Evolutionary conservation across 2,797 vertebrate species (phyloP).

Genomic region (Pangasius macronema): DNA sequence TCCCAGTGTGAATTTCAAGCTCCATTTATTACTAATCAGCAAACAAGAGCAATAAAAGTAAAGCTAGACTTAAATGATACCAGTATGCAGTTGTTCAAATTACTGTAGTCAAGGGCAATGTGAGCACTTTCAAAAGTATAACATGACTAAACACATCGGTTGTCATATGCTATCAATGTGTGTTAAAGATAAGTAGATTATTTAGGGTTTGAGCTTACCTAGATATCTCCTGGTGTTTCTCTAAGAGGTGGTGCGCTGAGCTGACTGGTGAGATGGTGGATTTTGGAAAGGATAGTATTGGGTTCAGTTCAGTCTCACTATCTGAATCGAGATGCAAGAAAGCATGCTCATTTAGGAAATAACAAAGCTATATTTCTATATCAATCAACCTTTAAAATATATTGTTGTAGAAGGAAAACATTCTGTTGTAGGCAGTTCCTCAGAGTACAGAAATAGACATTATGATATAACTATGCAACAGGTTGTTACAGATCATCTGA

Average conservation of each 20-base stretch:
- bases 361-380: not conserved
- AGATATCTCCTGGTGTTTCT: not conserved
- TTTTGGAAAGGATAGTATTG: not conserved
- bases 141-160: not conserved
- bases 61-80: not conserved
- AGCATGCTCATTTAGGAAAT: not conserved
- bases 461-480: not conserved
- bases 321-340: not conserved
- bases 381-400: not conserved
- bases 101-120: not conserved
- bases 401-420: not conserved
- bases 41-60: not conserved
- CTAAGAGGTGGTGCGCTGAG: not conserved
- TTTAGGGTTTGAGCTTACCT: slow-evolving; percentile 26
- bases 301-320: not conserved
- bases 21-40: slow-evolving; percentile 60
- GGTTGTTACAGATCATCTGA: not conserved
- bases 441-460: not conserved
- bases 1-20: slow-evolving; percentile 48
- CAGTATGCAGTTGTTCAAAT: not conserved
- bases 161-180: not conserved
- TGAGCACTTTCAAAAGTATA: not conserved
- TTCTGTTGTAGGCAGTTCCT: too few species aligned
- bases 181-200: not conserved
- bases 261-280: not conserved